phyloP scores from a whole-genome alignment of 2,113 vertebrate genomes.

The Centropus bengalensis region DNA sequence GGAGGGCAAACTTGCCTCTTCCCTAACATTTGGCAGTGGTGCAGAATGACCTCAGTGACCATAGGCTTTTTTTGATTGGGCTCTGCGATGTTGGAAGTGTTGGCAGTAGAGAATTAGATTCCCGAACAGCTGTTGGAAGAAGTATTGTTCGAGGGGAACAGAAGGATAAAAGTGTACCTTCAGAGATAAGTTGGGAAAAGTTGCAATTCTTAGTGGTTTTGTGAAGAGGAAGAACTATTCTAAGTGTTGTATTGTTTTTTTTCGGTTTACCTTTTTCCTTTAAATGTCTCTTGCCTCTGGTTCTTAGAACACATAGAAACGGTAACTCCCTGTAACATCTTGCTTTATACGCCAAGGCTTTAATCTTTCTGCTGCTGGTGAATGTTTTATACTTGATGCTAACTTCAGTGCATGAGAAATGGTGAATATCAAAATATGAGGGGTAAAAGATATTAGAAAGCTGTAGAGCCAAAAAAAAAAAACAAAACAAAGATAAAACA shows the following conservation, averaged over 20 bases:
- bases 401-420: neutral
- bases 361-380: neutral
- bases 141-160: neutral
- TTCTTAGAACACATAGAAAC: neutral
- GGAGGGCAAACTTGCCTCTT: neutral
- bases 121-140: neutral
- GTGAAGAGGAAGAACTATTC: neutral
- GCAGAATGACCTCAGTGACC: neutral
- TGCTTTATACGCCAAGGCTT: neutral
- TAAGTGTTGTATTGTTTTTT: neutral
- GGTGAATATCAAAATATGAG: neutral
- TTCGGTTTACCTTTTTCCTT: neutral
- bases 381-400: neutral
- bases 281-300: neutral
- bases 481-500: neutral
- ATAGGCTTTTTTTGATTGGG: neutral
- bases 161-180: neutral
- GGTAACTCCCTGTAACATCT: neutral
- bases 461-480: neutral
- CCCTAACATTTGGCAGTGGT: neutral
- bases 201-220: neutral
- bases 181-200: neutral
- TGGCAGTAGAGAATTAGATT: neutral
- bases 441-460: neutral
- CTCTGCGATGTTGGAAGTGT: accelerated